phyloP scores from a whole-genome alignment of 2,113 vertebrate genomes.

The Anthoscopus minutus region DNA sequence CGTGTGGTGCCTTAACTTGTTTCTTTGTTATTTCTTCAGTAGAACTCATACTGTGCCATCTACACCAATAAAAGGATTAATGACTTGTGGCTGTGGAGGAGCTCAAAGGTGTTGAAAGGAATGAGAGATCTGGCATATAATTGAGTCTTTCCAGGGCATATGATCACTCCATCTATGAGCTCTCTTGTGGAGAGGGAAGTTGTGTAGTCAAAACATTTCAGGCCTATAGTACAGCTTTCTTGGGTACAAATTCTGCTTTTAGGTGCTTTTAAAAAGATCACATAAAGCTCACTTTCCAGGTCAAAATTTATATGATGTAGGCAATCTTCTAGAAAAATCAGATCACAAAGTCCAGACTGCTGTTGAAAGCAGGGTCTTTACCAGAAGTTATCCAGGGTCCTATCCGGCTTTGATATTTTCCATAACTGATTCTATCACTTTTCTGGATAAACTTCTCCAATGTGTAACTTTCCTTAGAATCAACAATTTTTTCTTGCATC shows the following conservation, averaged over 20 bases:
- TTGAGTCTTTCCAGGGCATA: not conserved
- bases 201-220: not conserved
- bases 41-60: not conserved
- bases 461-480: not conserved
- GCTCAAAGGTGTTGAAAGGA: not conserved
- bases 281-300: not conserved
- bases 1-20: not conserved
- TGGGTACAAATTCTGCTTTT: not conserved
- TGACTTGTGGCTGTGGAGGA: conserved; percentile 7
- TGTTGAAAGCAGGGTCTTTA: not conserved
- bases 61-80: not conserved
- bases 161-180: not conserved
- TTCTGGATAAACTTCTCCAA: not conserved
- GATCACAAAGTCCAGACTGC: not conserved
- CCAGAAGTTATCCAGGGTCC: not conserved
- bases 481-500: not conserved
- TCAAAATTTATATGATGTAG: not conserved
- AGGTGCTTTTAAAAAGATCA: not conserved
- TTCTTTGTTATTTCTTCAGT: not conserved
- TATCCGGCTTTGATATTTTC: not conserved
- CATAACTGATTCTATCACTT: not conserved
- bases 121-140: not conserved
- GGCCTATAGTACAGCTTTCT: not conserved
- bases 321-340: not conserved
- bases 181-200: not conserved